Base-by-base conservation (phyloP, 1,140 invertebrate genomes). In the Drosophila watanabei region DNA sequence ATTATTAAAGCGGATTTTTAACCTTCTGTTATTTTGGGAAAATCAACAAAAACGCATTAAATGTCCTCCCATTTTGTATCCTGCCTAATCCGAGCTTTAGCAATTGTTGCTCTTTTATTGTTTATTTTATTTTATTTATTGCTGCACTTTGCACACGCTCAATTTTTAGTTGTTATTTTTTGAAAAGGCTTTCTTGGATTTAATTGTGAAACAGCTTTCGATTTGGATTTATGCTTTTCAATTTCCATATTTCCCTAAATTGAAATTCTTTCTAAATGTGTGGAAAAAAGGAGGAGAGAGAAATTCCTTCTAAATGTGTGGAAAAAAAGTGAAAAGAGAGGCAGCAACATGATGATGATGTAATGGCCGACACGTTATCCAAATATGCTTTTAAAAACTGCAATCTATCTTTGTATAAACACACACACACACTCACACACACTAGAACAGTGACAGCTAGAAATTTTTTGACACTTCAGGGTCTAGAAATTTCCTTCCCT, bases 371-470 rank as follows among this genome's bases (percentile, higher is more conserved):
- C 45, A 69, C 20, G 71, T 57, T 75, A 89, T 75, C 78, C 73
- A 81, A 90, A 81, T 81, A 63, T 81, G 86, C 85, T 88, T 85
- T 89, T 70, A 86, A 86, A 90, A 90, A 86, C 43, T 86, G 86
- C 75, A 89, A 89, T 89, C 78, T 90, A 88, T 88, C 85, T 89
- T 90, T 79, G 79, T 76, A 82, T 39, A 76, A 65, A 43, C 64
- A 60, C 48, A 28, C 49, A 59, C 59, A 56, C 51, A 65, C 61
- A 78, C 30, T 62, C 61, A 57, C 48, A 45, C 24, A 24, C 24
- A 24, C 57, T 48, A 46, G 61, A 49, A 37, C 58, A 75, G 43
- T 76, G 39, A 64, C 48, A 62, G 46, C 71, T 35, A 70, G 24
- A 54, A 49, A 60, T 59, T 73, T 80, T 80, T 64, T 77, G 71